Percentiles rank a stretch among this genome's conserved stretches.
phyloP scores from a whole-genome alignment of 2,113 vertebrate species.

The Dolichotis patagonum region DNA sequence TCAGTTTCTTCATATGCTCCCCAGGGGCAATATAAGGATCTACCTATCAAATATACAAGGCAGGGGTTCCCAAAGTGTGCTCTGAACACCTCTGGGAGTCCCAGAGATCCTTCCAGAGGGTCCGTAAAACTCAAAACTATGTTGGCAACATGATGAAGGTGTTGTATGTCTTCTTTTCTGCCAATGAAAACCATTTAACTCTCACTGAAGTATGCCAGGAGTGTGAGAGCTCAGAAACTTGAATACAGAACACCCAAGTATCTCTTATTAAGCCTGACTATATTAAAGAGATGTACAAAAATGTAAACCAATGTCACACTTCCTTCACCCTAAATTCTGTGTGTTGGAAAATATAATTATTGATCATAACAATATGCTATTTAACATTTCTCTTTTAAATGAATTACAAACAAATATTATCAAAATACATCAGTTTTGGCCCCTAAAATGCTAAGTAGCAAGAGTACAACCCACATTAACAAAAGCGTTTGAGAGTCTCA shows the following conservation, averaged over 20 bases:
- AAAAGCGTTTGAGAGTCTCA: not conserved
- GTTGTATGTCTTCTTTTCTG: not conserved
- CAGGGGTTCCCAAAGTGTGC: not conserved
- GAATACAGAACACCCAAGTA: not conserved
- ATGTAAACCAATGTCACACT: not conserved
- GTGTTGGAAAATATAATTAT: not conserved
- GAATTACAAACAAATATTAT: not conserved
- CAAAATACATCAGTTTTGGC: not conserved
- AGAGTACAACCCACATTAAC: not conserved
- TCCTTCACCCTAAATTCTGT: not conserved
- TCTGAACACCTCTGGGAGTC: not conserved
- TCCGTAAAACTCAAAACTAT: not conserved
- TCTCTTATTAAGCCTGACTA: not conserved
- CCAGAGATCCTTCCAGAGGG: not conserved
- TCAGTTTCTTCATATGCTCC: conserved; percentile 25
- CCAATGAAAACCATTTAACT: not conserved
- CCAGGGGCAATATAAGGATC: not conserved
- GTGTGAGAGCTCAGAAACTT: not conserved
- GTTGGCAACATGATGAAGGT: not conserved
- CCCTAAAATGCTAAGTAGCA: not conserved
- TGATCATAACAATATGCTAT: not conserved
- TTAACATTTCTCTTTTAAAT: conserved; percentile 18
- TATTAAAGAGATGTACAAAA: not conserved
- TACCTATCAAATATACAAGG: not conserved
- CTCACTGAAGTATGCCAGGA: not conserved